A percentile compares a stretch with the other conserved stretches of the same genome.
These are phyloP conservation scores for Orcinus orca DNA, from an alignment of 2,113 vertebrate species.

Conservation along the genomic window DNA sequence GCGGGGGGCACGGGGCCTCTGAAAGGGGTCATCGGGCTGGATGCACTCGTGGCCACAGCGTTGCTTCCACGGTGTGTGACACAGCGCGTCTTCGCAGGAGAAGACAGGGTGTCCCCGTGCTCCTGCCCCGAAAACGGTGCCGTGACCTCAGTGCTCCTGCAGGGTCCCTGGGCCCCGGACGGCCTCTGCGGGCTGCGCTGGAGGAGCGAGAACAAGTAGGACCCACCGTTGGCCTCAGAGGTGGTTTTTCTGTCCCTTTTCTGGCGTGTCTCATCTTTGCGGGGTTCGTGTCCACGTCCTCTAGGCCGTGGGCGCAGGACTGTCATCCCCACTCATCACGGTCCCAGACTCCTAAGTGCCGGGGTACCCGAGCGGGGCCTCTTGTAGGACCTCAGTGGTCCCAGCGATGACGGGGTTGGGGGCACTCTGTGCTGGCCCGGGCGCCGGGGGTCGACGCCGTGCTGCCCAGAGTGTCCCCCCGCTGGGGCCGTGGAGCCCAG, in stretches of 20 bases:
- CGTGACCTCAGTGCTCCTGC: fast-evolving
- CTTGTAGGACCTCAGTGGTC: not conserved
- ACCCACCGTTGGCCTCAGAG: fast-evolving
- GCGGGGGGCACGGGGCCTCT: not conserved
- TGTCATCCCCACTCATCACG: not conserved
- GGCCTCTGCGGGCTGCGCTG: not conserved
- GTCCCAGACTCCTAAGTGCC: not conserved
- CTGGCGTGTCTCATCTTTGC: not conserved
- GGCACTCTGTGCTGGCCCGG: not conserved
- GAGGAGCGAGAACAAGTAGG: fast-evolving
- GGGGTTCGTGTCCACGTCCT: not conserved
- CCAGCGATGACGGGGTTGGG: fast-evolving
- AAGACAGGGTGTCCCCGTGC: not conserved
- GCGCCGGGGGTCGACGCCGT: fast-evolving
- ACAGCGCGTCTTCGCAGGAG: not conserved
- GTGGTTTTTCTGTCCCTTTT: not conserved
- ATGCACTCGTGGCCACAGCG: not conserved
- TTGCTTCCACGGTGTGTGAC: not conserved
- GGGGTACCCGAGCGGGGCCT: not conserved
- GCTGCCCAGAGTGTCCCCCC: fast-evolving
- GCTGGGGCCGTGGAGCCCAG: fast-evolving
- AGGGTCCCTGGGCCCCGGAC: fast-evolving
- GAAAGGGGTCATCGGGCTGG: not conserved
- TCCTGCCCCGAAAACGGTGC: not conserved
- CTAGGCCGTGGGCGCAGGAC: not conserved